phyloP scores from a whole-genome alignment of 2,888 invertebrate species.

The Drosophila birchii region DNA sequence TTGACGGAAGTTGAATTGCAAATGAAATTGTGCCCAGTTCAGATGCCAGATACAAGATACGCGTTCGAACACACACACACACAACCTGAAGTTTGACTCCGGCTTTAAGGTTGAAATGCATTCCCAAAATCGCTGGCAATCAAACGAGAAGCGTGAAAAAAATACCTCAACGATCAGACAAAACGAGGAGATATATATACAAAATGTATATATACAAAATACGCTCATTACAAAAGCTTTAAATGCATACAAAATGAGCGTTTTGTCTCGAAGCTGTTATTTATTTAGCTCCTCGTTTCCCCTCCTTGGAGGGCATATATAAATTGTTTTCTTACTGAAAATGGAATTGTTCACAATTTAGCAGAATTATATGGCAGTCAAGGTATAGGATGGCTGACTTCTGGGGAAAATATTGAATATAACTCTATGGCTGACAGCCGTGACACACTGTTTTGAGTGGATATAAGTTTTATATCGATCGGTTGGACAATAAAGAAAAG shows the following conservation, averaged over 20 bases:
- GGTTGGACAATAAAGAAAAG: not conserved
- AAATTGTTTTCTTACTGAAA: slow-evolving; percentile 27
- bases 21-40: slow-evolving; percentile 65
- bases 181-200: not conserved
- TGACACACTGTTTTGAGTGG: slow-evolving; percentile 10
- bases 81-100: slow-evolving; percentile 36
- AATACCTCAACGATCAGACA: slow-evolving; percentile 13
- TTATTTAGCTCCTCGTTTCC: slow-evolving; percentile 42
- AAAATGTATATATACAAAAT: not conserved
- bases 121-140: slow-evolving; percentile 37
- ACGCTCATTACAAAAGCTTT: slow-evolving; percentile 69
- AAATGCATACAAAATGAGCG: slow-evolving; percentile 81
- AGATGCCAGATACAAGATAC: slow-evolving; percentile 37
- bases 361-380: slow-evolving; percentile 25
- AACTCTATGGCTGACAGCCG: not conserved
- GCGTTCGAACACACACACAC: slow-evolving; percentile 24
- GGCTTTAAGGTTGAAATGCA: slow-evolving; percentile 56
- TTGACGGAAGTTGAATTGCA: slow-evolving; percentile 77
- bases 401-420: slow-evolving; percentile 17
- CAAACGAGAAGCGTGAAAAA: slow-evolving; percentile 39
- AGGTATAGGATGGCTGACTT: slow-evolving; percentile 25
- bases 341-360: slow-evolving; percentile 24
- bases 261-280: slow-evolving; percentile 65
- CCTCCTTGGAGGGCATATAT: slow-evolving; percentile 24
- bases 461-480: not conserved